Conservation (phyloP, 2,113 vertebrate species). For the Crocuta crocuta region DNA sequence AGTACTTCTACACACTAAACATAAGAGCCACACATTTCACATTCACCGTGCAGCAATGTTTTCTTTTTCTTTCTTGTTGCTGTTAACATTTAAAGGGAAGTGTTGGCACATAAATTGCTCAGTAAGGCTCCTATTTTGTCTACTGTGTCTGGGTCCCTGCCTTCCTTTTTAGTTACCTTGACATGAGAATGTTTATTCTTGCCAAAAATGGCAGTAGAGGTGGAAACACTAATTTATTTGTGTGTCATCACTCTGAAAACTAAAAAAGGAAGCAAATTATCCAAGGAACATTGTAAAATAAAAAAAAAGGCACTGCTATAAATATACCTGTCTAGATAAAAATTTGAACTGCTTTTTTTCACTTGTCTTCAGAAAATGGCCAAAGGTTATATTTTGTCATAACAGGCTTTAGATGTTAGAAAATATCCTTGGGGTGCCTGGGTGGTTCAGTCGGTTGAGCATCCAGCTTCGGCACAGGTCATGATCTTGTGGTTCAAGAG, state of each 20-base stretch:
- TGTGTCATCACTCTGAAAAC: slow-evolving; percentile 19
- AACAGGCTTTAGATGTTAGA: neutral
- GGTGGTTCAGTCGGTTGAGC: no score
- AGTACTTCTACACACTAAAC: neutral
- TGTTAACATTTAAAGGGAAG: neutral
- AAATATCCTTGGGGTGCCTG: neutral
- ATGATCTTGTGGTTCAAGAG: no score
- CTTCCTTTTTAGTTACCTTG: neutral
- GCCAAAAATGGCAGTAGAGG: neutral
- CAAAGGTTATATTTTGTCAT: neutral
- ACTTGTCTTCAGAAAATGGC: neutral
- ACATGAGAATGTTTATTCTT: neutral
- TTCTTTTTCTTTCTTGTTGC: neutral
- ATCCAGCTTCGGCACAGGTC: no score
- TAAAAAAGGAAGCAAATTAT: slow-evolving; percentile 22
- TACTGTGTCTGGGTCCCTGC: neutral
- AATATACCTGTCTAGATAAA: slow-evolving; percentile 10
- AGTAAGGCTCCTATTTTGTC: neutral
- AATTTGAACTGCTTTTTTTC: neutral
- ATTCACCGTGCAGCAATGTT: neutral
- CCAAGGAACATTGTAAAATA: neutral
- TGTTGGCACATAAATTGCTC: neutral
- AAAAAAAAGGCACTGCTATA: slow-evolving; percentile 23
- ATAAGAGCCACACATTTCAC: neutral
- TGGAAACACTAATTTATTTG: slow-evolving; percentile 32